Evolutionary conservation across 2,797 vertebrate species (phyloP), one percentile per base, ranked within the genome.

Genomic region (Acanthurus tractus): DNA sequence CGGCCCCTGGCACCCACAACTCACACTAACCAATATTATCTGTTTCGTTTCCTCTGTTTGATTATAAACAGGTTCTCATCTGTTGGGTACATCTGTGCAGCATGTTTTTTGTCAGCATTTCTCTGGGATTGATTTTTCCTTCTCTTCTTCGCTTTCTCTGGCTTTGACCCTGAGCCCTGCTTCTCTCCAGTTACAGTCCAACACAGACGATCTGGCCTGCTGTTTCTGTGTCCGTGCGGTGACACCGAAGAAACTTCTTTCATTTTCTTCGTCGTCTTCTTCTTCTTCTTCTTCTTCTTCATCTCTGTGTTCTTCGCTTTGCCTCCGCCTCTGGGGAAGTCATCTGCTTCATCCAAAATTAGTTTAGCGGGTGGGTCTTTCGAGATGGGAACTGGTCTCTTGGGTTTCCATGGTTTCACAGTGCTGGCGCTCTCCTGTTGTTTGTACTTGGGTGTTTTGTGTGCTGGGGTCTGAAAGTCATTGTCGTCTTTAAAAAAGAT

Each of bases 31-130:
- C 6, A 44, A 46, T 61, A 63, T 49, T 86, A 86, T 86, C 79
- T 87, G 5, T 58, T 91, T 59, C 62, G 50, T 75, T 79, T 92
- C 78, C 83, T 93, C 77, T 96, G 95, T 86, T 95, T 96, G 77
- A 96, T 96, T 55, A 48, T 54, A 63, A 96, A 96, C 70, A 96
- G 92, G 86, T 96, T 91, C 81, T 95, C 94, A 25, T 95, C 93
- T 0, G 78, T 69, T 22, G 89, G 88, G 72, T 92, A 84, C 74
- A 69, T 73, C 17, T 70, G 53, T 0, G 57, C 56, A 0, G 14
- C 40, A 2, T 0, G 13, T 8, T 88, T 86, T 76, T 85, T 91
- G 4, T 58, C 40, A 3, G 59, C n/a, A 6, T 38, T 78, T 63
- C 36, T 78, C 18, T 8, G 8, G 8, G 0, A 6, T 64, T 0